A percentile compares a stretch with the other conserved stretches of the same genome.
phyloP scores from a whole-genome alignment of 2,113 vertebrate genomes.

The Macquaria australasica region DNA sequence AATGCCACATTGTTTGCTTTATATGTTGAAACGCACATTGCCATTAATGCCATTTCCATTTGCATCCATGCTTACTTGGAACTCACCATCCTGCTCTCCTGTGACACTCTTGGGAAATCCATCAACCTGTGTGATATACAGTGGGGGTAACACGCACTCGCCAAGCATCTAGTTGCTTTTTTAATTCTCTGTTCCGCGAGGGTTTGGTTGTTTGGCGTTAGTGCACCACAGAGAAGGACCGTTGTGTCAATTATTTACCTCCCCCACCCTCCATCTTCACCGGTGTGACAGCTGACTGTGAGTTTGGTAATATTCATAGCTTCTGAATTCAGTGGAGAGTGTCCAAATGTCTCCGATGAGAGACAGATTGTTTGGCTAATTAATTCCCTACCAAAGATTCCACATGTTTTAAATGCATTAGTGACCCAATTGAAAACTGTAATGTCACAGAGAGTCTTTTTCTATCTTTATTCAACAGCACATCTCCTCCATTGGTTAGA shows the following conservation, averaged over 20 bases:
- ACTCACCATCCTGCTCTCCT: no score
- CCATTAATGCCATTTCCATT: no score
- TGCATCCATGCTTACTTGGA: not conserved
- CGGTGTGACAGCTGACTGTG: conserved; percentile 32
- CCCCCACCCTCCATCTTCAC: not conserved
- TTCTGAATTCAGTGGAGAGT: conserved; percentile 7
- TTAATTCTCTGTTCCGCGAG: conserved; percentile 30
- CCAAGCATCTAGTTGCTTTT: conserved; percentile 54
- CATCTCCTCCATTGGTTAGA: conserved; percentile 75
- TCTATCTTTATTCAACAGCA: conserved; percentile 42
- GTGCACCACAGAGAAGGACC: conserved; percentile 38
- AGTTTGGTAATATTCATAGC: conserved; percentile 35
- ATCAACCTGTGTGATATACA: conserved; percentile 3
- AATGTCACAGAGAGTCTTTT: conserved; percentile 10
- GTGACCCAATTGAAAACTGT: not conserved
- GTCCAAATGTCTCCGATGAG: conserved; percentile 21
- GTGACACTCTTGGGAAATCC: conserved; percentile 2
- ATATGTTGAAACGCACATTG: not conserved
- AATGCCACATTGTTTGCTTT: not conserved
- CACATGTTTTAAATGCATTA: not conserved
- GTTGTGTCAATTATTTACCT: conserved; percentile 25
- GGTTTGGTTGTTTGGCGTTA: conserved; percentile 29
- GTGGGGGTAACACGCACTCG: not conserved
- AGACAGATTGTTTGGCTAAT: conserved; percentile 28
- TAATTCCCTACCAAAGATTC: not conserved